Percentiles rank a stretch among this genome's conserved stretches.
Conservation (phyloP, 2,888 invertebrate species). For the Isoperla grammatica region DNA sequence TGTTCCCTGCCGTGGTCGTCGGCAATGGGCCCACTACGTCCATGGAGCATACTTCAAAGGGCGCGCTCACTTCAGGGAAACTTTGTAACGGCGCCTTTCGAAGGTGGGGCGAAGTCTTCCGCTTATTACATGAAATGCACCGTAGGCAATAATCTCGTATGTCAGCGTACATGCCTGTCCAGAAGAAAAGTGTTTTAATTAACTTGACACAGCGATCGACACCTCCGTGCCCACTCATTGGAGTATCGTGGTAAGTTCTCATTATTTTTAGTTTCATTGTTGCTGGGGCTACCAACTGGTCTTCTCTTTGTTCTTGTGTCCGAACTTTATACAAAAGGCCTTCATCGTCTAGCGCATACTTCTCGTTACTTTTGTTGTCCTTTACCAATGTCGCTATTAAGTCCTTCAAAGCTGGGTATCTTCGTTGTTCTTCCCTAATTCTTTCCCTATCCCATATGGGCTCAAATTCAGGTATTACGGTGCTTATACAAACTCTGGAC, state of each 20-base stretch:
- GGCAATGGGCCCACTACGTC: background rate
- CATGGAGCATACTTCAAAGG: background rate
- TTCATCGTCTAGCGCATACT: too few species aligned
- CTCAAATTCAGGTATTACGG: background rate
- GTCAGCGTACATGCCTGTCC: too few species aligned
- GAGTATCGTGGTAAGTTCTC: too few species aligned
- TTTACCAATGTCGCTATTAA: background rate
- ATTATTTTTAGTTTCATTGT: too few species aligned
- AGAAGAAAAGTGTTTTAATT: too few species aligned
- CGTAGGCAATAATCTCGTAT: too few species aligned
- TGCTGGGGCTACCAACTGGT: too few species aligned
- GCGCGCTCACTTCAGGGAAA: background rate
- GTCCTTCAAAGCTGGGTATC: background rate
- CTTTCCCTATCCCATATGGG: background rate
- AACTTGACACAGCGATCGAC: too few species aligned
- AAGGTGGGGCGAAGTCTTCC: background rate
- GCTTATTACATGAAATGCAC: too few species aligned
- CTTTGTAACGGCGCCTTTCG: constrained; percentile 5
- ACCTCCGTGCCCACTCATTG: too few species aligned
- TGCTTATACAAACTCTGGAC: background rate
- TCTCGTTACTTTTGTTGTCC: background rate
- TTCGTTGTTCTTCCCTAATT: background rate
- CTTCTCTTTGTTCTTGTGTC: too few species aligned
- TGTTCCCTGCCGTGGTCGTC: background rate
- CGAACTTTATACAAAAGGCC: too few species aligned